Evolutionary conservation across 2,797 vertebrate species (phyloP), one percentile per base, ranked within the genome.

Genomic region (Synanceia verrucosa): DNA sequence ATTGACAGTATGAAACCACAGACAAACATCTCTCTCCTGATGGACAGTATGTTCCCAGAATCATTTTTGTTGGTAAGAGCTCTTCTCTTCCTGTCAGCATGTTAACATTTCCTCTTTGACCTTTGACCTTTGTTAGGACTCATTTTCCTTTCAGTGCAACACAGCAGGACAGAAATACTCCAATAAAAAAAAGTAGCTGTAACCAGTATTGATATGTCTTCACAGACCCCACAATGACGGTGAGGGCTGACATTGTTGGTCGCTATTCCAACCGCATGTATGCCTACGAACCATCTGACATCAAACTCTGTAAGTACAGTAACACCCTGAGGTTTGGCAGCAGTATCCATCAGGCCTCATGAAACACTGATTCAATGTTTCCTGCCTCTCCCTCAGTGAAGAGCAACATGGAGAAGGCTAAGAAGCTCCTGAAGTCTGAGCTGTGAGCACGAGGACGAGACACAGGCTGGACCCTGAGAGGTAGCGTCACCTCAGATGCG

Each of bases 21-120:
- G 98, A 99, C 88, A 97, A 98, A 81, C 94, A 99, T 65, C 95
- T 99, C 28, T 93, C 95, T 28, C 97, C 97, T 29, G 98, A 99
- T 3, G 97, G 96, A 52, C 95, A 98, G 73, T 99, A 99, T 0
- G 97, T 99, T 50, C 98, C 98, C 73, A 96, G 98, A 62, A 84
- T 99, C 78, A 2, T 99, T 23, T 99, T 90, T 76, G 88, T 92
- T 0, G 91, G 91, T 92, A 86, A 90, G 87, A 50, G 6, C 21
- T 46, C 19, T 24, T 34, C 12, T 19, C 12, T 36, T 39, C 19
- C 23, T 67, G n/a, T 19, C 26, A 37, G 21, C 21, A n/a, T n/a
- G n/a, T n/a, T n/a, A n/a, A n/a, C n/a, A n/a, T n/a, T n/a, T n/a
- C n/a, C n/a, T n/a, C n/a, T n/a, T n/a, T 33, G 10, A 34, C n/a